These are phyloP conservation scores for Epizoanthus illoricatus DNA, from an alignment of 92 coral and sea anemone species.

Conservation along the genomic window DNA sequence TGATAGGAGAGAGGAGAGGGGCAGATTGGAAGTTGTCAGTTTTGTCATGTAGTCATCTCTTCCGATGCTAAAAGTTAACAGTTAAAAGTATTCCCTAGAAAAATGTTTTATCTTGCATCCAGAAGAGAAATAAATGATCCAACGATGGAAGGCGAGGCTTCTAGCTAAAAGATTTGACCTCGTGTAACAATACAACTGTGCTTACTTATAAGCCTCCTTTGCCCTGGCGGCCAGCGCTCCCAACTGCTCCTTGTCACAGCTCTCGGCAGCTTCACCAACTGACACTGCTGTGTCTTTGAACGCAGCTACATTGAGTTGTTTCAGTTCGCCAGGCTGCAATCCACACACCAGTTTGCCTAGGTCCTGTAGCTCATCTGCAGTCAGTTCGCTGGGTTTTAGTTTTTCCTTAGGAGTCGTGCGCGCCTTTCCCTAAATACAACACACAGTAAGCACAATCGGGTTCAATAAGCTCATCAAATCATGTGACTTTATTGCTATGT, in stretches of 20 bases:
- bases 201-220: conserved; percentile 51
- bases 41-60: no score
- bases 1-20: no score
- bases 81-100: not conserved
- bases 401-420: conserved; percentile 25
- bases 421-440: conserved; percentile 45
- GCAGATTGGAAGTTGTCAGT: no score
- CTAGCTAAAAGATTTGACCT: not conserved
- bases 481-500: not conserved
- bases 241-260: conserved; percentile 48
- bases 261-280: conserved; percentile 52
- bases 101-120: not conserved
- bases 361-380: conserved; percentile 64
- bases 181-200: not conserved
- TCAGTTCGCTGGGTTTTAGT: conserved; percentile 41
- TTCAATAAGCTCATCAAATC: not conserved
- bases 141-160: no score
- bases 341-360: conserved; percentile 62
- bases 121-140: no score
- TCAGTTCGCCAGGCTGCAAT: conserved; percentile 50
- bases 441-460: no score
- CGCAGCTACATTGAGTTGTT: conserved; percentile 17
- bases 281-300: conserved; percentile 52
- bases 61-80: not conserved
- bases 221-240: conserved; percentile 53